Percentiles rank a stretch among this genome's conserved stretches.
Evolutionary conservation across 2,888 invertebrate genomes (phyloP).

Genomic region (Lasioglossum figueresi): DNA sequence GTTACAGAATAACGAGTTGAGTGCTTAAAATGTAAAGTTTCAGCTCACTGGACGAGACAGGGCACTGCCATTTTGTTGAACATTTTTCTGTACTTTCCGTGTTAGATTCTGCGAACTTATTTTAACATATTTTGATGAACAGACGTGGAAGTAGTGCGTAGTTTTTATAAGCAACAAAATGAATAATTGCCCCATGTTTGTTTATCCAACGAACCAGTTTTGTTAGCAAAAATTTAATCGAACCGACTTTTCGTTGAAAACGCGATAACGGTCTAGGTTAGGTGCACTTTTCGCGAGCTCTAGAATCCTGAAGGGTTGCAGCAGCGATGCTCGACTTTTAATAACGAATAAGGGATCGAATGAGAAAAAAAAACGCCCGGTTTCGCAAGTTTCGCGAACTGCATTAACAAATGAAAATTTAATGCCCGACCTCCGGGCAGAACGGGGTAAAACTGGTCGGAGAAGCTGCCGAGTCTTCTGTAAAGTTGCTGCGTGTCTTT

Average conservation of each 20-base stretch:
- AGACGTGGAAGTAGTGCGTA: not conserved
- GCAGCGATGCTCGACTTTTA: not conserved
- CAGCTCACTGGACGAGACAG: not conserved
- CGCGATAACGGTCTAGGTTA: not conserved
- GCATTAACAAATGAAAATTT: constrained; percentile 11
- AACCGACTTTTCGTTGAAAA: not conserved
- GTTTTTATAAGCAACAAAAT: not conserved
- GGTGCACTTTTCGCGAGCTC: not conserved
- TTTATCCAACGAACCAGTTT: not conserved
- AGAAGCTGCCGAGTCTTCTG: not conserved
- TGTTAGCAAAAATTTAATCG: not conserved
- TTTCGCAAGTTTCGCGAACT: constrained; percentile 1
- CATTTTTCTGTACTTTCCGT: not conserved
- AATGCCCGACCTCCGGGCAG: not conserved
- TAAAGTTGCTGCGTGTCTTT: constrained; percentile 17
- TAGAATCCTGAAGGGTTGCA: not conserved
- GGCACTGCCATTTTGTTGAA: not conserved
- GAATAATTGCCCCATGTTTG: not conserved
- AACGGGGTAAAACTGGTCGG: not conserved
- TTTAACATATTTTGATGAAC: not conserved
- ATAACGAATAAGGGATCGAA: not conserved
- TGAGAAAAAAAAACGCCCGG: not conserved
- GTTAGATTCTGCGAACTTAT: not conserved
- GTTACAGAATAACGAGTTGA: not conserved
- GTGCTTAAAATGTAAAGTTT: not conserved